A percentile compares a stretch with the other conserved stretches of the same genome.
Evolutionary conservation across 2,888 invertebrate genomes (phyloP).

Genomic region (Diogma glabrata): DNA sequence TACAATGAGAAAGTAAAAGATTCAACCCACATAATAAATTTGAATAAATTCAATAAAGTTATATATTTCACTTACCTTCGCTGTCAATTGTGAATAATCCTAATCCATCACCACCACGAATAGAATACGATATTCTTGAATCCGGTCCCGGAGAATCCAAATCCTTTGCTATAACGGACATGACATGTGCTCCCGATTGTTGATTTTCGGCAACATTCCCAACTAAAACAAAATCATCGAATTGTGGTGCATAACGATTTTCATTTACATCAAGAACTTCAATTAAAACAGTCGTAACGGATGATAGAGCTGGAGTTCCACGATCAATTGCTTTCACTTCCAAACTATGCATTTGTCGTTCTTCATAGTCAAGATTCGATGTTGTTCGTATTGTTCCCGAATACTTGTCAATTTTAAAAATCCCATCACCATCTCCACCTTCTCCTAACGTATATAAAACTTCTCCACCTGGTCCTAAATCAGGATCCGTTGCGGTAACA

Average conservation of each 20-base stretch:
- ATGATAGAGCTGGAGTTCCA: conserved; percentile 68
- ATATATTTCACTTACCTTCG: conserved; percentile 70
- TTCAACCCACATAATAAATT: too few species aligned
- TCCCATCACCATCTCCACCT: conserved; percentile 47
- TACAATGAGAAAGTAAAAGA: too few species aligned
- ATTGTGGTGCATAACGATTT: conserved; percentile 72
- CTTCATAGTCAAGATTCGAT: conserved; percentile 74
- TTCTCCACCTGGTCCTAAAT: conserved; percentile 70
- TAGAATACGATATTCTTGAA: conserved; percentile 72
- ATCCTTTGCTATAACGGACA: conserved; percentile 67
- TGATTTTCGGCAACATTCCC: conserved; percentile 72
- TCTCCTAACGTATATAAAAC: conserved; percentile 71
- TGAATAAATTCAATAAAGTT: too few species aligned
- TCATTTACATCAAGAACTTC: conserved; percentile 92
- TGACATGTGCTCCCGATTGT: conserved; percentile 62
- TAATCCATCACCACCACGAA: conserved; percentile 79
- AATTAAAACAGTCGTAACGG: conserved; percentile 69
- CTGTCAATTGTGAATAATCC: conserved; percentile 86
- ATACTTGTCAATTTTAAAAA: conserved; percentile 68
- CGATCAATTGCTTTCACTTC: conserved; percentile 75
- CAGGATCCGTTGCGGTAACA: conserved; percentile 70
- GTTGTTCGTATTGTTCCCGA: conserved; percentile 80
- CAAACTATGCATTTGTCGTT: conserved; percentile 77
- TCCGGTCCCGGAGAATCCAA: conserved; percentile 69
- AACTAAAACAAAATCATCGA: conserved; percentile 65